Evolutionary conservation across 1,140 invertebrate genomes (phyloP).

Genomic region (Cydia fagiglandana): DNA sequence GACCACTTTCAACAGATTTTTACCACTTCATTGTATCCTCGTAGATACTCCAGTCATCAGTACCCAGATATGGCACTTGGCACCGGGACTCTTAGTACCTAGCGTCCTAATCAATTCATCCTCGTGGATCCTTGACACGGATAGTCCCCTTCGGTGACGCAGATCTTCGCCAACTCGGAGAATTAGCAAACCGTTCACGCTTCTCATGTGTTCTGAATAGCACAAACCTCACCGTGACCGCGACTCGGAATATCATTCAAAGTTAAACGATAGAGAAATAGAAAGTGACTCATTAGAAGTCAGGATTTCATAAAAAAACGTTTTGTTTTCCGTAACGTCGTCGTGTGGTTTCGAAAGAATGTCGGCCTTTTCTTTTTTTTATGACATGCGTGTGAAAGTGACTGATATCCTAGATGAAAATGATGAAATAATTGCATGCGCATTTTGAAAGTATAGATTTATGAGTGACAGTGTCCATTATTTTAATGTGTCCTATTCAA

Average conservation of each 20-base stretch:
- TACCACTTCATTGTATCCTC: background rate
- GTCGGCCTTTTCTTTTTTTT: background rate
- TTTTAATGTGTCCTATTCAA: too few relatives aligned
- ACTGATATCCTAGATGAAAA: background rate
- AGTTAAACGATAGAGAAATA: slow-evolving; percentile 47
- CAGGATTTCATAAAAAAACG: slow-evolving; percentile 36
- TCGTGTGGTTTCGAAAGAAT: slow-evolving; percentile 24
- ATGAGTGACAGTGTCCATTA: too few relatives aligned
- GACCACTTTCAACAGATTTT: slow-evolving; percentile 44
- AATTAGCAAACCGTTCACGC: slow-evolving; percentile 49
- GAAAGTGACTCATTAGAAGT: slow-evolving; percentile 49
- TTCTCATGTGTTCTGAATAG: slow-evolving; percentile 40
- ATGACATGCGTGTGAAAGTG: slow-evolving; percentile 5
- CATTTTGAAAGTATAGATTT: background rate
- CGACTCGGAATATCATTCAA: slow-evolving; percentile 48
- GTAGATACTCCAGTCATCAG: background rate
- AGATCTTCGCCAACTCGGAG: slow-evolving; percentile 32
- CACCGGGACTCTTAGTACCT: slow-evolving; percentile 35
- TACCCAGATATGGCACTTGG: slow-evolving; percentile 26
- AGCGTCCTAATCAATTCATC: slow-evolving; percentile 1
- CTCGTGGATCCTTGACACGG: slow-evolving; percentile 49
- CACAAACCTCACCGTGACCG: slow-evolving; percentile 42
- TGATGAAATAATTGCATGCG: background rate
- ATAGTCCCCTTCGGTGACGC: slow-evolving; percentile 37
- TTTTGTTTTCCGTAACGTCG: slow-evolving; percentile 35